phyloP scores from a whole-genome alignment of 2,888 invertebrate species.

The Limnephilus rhombicus region DNA sequence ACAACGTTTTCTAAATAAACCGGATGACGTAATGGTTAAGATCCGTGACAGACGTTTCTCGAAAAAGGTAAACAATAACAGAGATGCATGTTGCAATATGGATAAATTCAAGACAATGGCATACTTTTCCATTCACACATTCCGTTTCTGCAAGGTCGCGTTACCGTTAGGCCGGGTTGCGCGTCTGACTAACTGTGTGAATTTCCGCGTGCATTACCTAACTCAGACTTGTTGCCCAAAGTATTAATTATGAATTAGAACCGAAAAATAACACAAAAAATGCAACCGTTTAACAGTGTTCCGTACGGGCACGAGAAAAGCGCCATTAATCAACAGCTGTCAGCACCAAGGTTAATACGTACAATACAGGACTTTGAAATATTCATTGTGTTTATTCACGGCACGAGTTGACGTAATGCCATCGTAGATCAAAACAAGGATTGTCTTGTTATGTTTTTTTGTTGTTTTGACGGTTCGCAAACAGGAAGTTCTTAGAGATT shows the following conservation, averaged over 20 bases:
- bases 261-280: conserved; percentile 28
- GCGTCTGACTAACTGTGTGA: conserved; percentile 8
- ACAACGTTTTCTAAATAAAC: not conserved
- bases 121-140: conserved; percentile 44
- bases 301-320: conserved; percentile 26
- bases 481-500: conserved; percentile 37
- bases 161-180: conserved; percentile 31
- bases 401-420: conserved; percentile 31
- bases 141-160: conserved; percentile 40
- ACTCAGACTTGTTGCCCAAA: conserved; percentile 16
- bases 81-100: conserved; percentile 41
- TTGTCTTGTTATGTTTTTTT: conserved; percentile 4
- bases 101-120: conserved; percentile 42
- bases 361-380: conserved; percentile 11
- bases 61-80: conserved; percentile 26
- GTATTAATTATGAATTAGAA: conserved; percentile 5
- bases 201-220: conserved; percentile 37
- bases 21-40: not conserved
- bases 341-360: conserved; percentile 16
- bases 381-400: conserved; percentile 22
- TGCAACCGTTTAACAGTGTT: conserved; percentile 36
- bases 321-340: conserved; percentile 9
- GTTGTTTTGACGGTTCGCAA: not conserved
- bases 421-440: conserved; percentile 34
- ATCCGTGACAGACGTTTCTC: not conserved